These are phyloP conservation scores for Pollicipes pollicipes DNA, from an alignment of 1,140 invertebrate species.

Conservation along the genomic window DNA sequence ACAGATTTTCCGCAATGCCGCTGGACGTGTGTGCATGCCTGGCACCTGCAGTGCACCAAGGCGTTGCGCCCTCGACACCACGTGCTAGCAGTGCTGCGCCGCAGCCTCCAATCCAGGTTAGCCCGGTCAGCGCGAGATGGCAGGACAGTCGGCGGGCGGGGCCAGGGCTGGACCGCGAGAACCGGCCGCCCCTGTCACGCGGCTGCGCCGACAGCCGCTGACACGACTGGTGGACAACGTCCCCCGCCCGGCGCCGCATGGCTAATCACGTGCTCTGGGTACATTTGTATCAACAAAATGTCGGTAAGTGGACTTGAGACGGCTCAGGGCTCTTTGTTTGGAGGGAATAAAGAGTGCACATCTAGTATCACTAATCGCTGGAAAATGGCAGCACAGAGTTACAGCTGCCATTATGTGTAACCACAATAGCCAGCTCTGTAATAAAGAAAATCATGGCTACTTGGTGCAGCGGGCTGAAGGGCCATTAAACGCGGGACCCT, in stretches of 20 bases:
- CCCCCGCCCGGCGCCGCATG: no score
- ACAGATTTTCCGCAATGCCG: no score
- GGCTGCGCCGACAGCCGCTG: neutral
- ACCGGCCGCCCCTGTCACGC: neutral
- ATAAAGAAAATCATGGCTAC: neutral
- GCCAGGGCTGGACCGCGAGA: no score
- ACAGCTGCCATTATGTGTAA: neutral
- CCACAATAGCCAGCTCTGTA: neutral
- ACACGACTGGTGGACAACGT: neutral
- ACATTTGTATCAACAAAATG: neutral
- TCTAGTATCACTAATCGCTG: neutral
- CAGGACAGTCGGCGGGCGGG: neutral
- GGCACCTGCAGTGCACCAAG: no score
- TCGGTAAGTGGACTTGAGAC: neutral
- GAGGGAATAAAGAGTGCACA: neutral
- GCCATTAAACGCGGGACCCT: no score
- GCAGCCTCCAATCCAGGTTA: no score
- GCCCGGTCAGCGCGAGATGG: neutral
- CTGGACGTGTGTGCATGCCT: no score
- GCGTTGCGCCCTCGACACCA: no score
- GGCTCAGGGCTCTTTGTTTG: no score
- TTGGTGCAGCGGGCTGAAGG: no score
- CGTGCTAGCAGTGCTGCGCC: no score
- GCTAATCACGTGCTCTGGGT: neutral
- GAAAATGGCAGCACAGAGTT: neutral